phyloP scores from a whole-genome alignment of 1,140 invertebrate species.

The Zaprionus ornatus region DNA sequence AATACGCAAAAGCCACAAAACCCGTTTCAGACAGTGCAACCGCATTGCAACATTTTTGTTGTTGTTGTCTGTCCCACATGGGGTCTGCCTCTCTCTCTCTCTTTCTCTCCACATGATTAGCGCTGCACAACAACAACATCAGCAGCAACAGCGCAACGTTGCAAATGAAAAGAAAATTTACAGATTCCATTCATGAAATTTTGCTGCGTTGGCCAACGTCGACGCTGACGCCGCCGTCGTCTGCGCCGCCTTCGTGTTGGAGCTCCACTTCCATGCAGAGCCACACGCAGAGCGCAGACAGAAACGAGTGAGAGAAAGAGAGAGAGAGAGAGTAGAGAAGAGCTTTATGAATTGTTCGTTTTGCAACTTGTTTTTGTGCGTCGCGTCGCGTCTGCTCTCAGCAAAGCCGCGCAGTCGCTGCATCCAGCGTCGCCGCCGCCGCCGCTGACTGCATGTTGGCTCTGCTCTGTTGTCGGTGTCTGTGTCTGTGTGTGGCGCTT shows the following conservation, averaged over 20 bases:
- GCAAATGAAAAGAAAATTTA: constrained; percentile 82
- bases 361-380: constrained; percentile 34
- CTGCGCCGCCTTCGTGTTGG: background rate
- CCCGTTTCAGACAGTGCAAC: constrained; percentile 49
- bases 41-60: constrained; percentile 57
- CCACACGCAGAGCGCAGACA: constrained; percentile 27
- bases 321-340: constrained; percentile 11
- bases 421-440: constrained; percentile 4
- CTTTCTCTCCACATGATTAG: constrained; percentile 66
- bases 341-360: constrained; percentile 6
- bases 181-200: constrained; percentile 82
- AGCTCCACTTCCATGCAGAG: constrained; percentile 35
- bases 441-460: background rate
- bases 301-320: constrained; percentile 12
- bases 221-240: constrained; percentile 22
- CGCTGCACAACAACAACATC: constrained; percentile 42
- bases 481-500: constrained; percentile 74
- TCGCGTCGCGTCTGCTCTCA: constrained; percentile 5
- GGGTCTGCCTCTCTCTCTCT: constrained; percentile 32
- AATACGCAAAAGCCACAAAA: constrained; percentile 57
- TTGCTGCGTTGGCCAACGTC: constrained; percentile 69
- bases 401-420: constrained; percentile 19
- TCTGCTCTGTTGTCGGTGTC: constrained; percentile 25
- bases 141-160: constrained; percentile 48
- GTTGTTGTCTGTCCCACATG: constrained; percentile 62